Conservation (phyloP, 2,113 vertebrate genomes). For the Alethe diademata region DNA sequence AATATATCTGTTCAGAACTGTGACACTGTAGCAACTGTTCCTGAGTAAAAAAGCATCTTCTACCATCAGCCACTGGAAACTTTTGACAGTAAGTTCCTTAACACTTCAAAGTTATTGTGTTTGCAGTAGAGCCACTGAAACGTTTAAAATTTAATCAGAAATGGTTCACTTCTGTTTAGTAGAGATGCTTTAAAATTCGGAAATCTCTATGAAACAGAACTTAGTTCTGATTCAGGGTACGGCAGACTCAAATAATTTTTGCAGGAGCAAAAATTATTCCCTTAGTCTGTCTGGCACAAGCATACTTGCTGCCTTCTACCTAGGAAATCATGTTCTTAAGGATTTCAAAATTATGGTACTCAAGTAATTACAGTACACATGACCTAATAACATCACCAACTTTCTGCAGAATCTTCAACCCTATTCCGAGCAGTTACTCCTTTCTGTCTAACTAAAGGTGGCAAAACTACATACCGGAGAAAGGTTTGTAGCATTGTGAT, state of each 20-base stretch:
- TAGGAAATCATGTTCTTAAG: not conserved
- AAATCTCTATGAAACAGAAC: not conserved
- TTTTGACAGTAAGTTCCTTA: not conserved
- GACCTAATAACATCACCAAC: not conserved
- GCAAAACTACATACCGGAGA: conserved; percentile 1
- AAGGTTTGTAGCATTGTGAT: conserved; percentile 41
- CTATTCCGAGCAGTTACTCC: not conserved
- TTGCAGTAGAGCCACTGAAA: not conserved
- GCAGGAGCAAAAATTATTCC: not conserved
- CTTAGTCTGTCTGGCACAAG: not conserved
- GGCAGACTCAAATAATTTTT: not conserved
- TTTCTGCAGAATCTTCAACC: conserved; percentile 13
- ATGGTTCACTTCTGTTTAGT: not conserved
- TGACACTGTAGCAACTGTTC: not conserved
- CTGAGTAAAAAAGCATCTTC: not conserved
- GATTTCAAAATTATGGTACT: conserved; percentile 26
- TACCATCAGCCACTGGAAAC: not conserved
- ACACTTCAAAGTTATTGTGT: not conserved
- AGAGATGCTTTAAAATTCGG: conserved; percentile 23
- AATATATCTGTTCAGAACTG: not conserved
- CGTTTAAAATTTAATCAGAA: not conserved
- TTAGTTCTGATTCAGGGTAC: conserved; percentile 12
- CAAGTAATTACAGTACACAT: not conserved
- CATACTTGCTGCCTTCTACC: not conserved
- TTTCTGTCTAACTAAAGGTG: conserved; percentile 10